Evolutionary conservation across 2,113 vertebrate species (phyloP).

Genomic region (Paradoxurus hermaphroditus): DNA sequence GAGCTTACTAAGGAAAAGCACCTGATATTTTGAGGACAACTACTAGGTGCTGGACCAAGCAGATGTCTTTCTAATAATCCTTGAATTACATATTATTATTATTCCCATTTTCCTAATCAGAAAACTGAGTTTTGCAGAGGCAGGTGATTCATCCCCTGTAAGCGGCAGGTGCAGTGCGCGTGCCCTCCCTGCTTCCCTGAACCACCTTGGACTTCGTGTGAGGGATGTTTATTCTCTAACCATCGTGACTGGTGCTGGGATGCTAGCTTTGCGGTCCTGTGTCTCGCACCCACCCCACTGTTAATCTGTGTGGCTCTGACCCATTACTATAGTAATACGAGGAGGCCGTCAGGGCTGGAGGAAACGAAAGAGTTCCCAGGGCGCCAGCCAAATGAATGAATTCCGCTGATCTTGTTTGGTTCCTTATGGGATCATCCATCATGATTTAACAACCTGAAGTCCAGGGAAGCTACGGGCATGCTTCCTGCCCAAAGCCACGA

Average conservation of each 20-base stretch:
- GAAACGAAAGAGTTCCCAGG: slow-evolving; percentile 55
- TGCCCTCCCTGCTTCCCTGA: background rate
- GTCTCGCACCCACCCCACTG: background rate
- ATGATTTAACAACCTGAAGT: slow-evolving; percentile 70
- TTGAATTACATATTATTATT: background rate
- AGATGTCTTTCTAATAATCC: background rate
- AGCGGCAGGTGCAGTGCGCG: background rate
- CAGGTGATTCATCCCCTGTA: background rate
- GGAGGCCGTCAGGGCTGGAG: background rate
- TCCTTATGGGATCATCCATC: slow-evolving; percentile 74
- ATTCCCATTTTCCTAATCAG: background rate
- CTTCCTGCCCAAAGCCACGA: slow-evolving; percentile 28
- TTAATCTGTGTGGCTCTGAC: background rate
- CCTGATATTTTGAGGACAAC: background rate
- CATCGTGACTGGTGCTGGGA: background rate
- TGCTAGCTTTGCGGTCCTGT: background rate
- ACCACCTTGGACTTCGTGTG: background rate
- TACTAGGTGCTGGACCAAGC: background rate
- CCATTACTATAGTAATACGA: background rate
- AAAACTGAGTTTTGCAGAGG: background rate
- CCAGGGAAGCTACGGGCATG: slow-evolving; percentile 24
- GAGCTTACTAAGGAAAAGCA: background rate
- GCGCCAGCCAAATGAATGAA: slow-evolving; percentile 65
- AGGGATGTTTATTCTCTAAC: background rate
- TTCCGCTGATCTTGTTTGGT: slow-evolving; percentile 69